Evolutionary conservation across 2,888 invertebrate genomes (phyloP), one percentile per base, ranked within the genome.

Genomic region (Ichneumoninae sp.): DNA sequence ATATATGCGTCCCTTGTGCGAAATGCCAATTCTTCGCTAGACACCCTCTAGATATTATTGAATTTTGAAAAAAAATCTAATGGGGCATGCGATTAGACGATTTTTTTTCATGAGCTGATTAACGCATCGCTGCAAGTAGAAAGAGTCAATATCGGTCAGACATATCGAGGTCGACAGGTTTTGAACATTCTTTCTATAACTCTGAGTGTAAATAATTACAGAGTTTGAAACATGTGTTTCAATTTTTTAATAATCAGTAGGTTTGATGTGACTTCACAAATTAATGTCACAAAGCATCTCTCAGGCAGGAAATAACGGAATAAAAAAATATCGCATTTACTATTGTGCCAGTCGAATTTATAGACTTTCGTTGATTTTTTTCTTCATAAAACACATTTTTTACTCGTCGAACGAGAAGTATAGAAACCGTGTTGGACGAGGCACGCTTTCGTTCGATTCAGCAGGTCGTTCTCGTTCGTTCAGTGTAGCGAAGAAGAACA

Each of bases 391-490:
- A 33, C 33, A 50, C 47, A 22, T 74, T 69, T 69, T 60, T 74
- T 19, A 33, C 30, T 50, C 33, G 44, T n/a, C 8, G 57, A 69
- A 54, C 8, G 44, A 54, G 57, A 10, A 40, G 33, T 7, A 69
- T 47, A 54, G 44, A 3, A 44, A 26, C 10, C 52, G 33, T 19
- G n/a, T 57, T 13, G 8, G 57, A 60, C 36, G 50, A 1, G 60
- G 47, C 50, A 44, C 40, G 50, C 52, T 78, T 74, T 79, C 60
- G 52, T 69, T 79, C 79, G 65, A 76, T 76, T 76, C 73, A 77
- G 81, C 52, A 47, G 77, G 68, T 77, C 63, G 40, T 70, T 77
- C 50, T 30, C 79, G 33, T 71, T 50, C 40, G 50, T 50, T n/a
- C 36, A 6, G 73, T 70, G 44, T 44, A 57, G 65, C 30, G 60